Evolutionary conservation across 2,113 vertebrate genomes (phyloP).

Genomic region (Smithornis capensis): DNA sequence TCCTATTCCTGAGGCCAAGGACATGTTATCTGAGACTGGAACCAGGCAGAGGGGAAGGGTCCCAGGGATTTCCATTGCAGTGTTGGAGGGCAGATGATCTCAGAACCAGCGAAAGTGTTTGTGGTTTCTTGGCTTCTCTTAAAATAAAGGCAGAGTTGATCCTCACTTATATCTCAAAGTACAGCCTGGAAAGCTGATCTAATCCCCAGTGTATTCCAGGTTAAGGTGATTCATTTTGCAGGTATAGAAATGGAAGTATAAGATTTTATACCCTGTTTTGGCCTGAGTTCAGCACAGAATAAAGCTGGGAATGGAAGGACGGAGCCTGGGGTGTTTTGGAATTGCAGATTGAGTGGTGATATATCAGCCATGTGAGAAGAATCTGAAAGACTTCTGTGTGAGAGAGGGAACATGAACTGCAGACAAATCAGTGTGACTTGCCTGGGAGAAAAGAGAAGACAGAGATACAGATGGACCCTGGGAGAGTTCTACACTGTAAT

Average conservation of each 20-base stretch:
- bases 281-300: neutral
- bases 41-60: too few species aligned
- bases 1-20: neutral
- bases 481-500: neutral
- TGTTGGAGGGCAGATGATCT: neutral
- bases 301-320: neutral
- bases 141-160: neutral
- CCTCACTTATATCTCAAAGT: accelerated
- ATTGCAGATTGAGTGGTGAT: too few species aligned
- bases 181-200: neutral
- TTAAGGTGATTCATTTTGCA: neutral
- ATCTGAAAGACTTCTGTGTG: neutral
- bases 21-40: neutral
- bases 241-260: neutral
- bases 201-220: neutral
- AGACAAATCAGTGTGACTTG: accelerated
- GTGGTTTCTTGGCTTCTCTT: neutral
- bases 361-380: neutral
- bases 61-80: neutral
- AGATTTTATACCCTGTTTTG: accelerated
- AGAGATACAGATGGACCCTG: neutral
- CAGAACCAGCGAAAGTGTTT: neutral
- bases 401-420: neutral
- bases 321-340: neutral
- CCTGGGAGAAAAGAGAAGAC: neutral